Base-by-base conservation (phyloP, 2,797 vertebrate genomes). In the Amblyraja radiata region DNA sequence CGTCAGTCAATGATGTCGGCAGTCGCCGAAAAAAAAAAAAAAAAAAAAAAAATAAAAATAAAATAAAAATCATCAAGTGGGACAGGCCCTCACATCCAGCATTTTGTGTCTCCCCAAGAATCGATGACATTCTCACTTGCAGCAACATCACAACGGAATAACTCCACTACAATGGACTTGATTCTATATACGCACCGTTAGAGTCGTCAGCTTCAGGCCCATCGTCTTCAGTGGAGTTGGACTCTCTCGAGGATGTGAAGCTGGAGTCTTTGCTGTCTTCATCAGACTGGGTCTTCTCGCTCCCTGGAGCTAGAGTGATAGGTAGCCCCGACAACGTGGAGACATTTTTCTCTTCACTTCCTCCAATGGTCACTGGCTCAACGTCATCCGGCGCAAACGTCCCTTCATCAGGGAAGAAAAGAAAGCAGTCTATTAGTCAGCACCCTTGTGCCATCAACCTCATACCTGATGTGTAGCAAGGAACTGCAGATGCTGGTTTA, bases 211-310 rank as follows among this genome's bases (percentile, higher is more conserved):
- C 46, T 46, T 54, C 90, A 92, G 21, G 68, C 7, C 21, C 46
- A 2, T 11, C 36, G 54, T 92, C 71, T 14, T 92, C 90, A n/a
- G 90, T 76, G 74, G 90, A 92, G 39, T 92, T 92, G 28, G 90
- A 92, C 39, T 92, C 71, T 6, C 36, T 46, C 14, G 90, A 92
- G 13, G 90, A 54, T 32, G 90, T 54, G 68, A 13, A 25, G 23
- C 58, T 92, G 0, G 90, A 74, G 14, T 92, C 90, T 54, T n/a
- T 92, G 90, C 71, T 92, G 90, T 92, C 90, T 58, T 92, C 90
- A 25, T 54, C 90, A 46, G 71, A 76, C 11, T 74, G 21, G 14
- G 1, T 11, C 68, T 18, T 54, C n/a, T 92, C 68, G 28, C 39
- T 73, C 28, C 36, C 90, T 58, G 90, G 36, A 28, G 1, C 36